Base-by-base conservation (phyloP, 2,888 invertebrate species). In the Melinaea menophilus region DNA sequence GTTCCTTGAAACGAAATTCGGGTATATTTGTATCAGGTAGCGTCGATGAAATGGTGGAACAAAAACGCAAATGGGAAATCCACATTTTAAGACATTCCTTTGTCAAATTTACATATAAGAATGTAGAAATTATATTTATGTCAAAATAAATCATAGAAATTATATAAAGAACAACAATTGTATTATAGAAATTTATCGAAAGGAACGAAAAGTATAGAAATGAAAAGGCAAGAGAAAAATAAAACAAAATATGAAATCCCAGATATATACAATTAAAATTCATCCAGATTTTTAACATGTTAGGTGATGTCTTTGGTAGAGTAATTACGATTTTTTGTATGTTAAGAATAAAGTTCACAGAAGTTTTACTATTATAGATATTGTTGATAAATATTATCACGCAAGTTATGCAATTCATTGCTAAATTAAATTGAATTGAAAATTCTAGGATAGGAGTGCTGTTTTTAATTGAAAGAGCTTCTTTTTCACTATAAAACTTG, bases 71-170 rank as follows among this genome's bases (percentile, higher is more conserved):
- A 9, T 60, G 61, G n/a, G 9, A 48, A 56, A 65, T 62, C 67
- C 67, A 67, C 0, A 56, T 37, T 5, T 47, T 41, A 3, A 67
- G 46, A 47, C 62, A 59, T 2, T 47, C 46, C 7, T 60, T 58
- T 5, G 60, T 31, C 35, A 67, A 22, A 9, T 63, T 59, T 37
- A 67, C 41, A 33, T 64, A 62, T 7, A 62, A 55, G 47, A n/a
- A 61, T 31, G 64, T 64, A 56, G 58, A 67, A n/a, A 67, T 47
- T 3, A 64, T 63, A 22, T 61, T 65, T 2, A 67, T 61, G 35
- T 67, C 67, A 31, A 56, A 65, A 13, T 58, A 67, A 11, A 67
- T 22, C 7, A 62, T 45, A 9, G 35, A 12, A 48, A 62, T 48
- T 9, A 45, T 11, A 56, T 65, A 63, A 5, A 56, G 0, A 13